phyloP scores from a whole-genome alignment of 2,113 vertebrate genomes.

The Channa argus region DNA sequence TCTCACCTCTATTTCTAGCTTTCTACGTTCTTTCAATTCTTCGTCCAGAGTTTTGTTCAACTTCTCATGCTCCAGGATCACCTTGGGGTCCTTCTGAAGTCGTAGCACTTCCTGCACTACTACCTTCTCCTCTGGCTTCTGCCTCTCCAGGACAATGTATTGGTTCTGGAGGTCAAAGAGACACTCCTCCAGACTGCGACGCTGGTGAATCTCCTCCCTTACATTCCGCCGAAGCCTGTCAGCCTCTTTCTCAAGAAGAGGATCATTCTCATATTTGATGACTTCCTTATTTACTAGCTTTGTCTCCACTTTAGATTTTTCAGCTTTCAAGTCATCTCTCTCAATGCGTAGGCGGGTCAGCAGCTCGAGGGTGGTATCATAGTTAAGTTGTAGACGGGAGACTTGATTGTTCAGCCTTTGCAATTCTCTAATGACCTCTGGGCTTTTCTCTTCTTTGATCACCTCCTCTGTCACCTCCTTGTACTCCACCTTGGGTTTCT shows the following conservation, averaged over 20 bases:
- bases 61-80: conserved; percentile 87
- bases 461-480: conserved; percentile 91
- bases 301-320: conserved; percentile 92
- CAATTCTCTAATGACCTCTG: conserved; percentile 91
- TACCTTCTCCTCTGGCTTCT: conserved; percentile 92
- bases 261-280: conserved; percentile 92
- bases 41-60: conserved; percentile 88
- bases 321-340: conserved; percentile 88
- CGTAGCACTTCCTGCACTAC: conserved; percentile 88
- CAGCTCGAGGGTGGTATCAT: conserved; percentile 84
- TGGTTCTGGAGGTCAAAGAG: conserved; percentile 92
- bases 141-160: conserved; percentile 89
- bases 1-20: conserved; percentile 88
- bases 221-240: conserved; percentile 88
- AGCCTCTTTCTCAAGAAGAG: conserved; percentile 91
- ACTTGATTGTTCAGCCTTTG: conserved; percentile 89
- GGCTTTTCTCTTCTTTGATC: conserved; percentile 91
- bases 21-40: conserved; percentile 85
- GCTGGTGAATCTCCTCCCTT: conserved; percentile 85
- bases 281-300: conserved; percentile 90
- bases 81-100: conserved; percentile 90
- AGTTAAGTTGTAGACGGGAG: conserved; percentile 85
- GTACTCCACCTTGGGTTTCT: conserved; percentile 90
- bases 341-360: conserved; percentile 88
- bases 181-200: conserved; percentile 86